Conservation (phyloP, 2,888 invertebrate species). For the Eucera pruinosa region DNA sequence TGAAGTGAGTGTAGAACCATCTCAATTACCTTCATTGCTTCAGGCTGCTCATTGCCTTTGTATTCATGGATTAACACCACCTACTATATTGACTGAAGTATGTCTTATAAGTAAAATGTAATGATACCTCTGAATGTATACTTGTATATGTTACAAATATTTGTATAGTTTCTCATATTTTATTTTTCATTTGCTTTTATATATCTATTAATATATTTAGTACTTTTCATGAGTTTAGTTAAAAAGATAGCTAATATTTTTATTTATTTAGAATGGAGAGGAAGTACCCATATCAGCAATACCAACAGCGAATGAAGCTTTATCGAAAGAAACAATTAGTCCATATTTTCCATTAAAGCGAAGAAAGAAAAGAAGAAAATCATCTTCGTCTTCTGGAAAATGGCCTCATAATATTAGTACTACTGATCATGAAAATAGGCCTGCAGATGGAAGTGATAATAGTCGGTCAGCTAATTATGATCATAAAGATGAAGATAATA, state of each 20-base stretch:
- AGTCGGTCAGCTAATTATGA: conserved; percentile 72
- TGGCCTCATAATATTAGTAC: conserved; percentile 71
- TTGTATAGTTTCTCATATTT: not conserved
- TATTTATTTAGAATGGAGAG: conserved; percentile 78
- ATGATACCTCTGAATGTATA: not conserved
- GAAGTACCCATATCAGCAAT: conserved; percentile 79
- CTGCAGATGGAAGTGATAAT: conserved; percentile 64
- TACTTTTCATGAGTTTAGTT: no score
- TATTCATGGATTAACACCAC: conserved; percentile 87
- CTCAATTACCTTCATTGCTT: conserved; percentile 87
- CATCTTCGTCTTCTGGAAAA: conserved; percentile 77
- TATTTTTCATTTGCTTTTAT: no score
- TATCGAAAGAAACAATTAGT: conserved; percentile 84
- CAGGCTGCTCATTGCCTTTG: conserved; percentile 88
- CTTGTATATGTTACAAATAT: not conserved
- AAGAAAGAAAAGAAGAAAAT: conserved; percentile 86
- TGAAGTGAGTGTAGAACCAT: conserved; percentile 88
- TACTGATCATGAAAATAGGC: conserved; percentile 68
- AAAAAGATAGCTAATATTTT: not conserved
- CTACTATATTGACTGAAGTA: conserved; percentile 83
- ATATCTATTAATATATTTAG: no score
- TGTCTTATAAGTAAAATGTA: conserved; percentile 12
- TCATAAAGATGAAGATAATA: conserved; percentile 74
- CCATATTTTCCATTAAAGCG: conserved; percentile 86
- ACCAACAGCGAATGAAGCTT: conserved; percentile 83